phyloP scores from a whole-genome alignment of 2,888 invertebrate species.

The Dione vanillae region DNA sequence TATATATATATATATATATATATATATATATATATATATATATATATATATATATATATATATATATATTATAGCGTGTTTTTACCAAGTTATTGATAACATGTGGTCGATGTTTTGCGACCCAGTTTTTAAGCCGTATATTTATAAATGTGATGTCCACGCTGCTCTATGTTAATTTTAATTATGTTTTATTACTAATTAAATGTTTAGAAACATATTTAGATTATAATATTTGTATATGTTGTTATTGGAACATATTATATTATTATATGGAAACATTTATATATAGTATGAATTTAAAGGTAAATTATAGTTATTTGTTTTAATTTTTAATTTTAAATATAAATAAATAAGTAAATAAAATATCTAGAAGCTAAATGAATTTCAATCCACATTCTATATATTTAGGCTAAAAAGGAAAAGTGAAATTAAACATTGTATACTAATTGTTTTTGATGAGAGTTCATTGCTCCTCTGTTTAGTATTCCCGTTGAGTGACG shows the following conservation, averaged over 20 bases:
- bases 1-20: no score
- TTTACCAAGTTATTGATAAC: conserved; percentile 16
- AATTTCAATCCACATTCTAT: background rate
- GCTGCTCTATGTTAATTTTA: conserved; percentile 27
- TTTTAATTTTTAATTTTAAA: no score
- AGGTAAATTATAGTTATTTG: no score
- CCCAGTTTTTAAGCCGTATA: conserved; percentile 29
- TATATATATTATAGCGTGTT: no score
- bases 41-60: no score
- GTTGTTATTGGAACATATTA: no score
- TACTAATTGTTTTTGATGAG: conserved; percentile 21
- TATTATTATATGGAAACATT: no score
- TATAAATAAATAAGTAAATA: no score
- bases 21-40: no score
- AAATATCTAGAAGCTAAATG: background rate
- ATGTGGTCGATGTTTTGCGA: conserved; percentile 34
- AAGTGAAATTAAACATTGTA: conserved; percentile 21
- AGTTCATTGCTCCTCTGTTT: conserved; percentile 26
- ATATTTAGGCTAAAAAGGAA: conserved; percentile 3
- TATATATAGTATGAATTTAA: no score
- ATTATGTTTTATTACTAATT: conserved; percentile 24
- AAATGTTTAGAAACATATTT: background rate
- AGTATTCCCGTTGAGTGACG: conserved; percentile 22
- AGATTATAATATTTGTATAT: no score
- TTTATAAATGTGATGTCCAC: conserved; percentile 24